Evolutionary conservation across 2,113 vertebrate genomes (phyloP).

Genomic region (Hemicordylus capensis): DNA sequence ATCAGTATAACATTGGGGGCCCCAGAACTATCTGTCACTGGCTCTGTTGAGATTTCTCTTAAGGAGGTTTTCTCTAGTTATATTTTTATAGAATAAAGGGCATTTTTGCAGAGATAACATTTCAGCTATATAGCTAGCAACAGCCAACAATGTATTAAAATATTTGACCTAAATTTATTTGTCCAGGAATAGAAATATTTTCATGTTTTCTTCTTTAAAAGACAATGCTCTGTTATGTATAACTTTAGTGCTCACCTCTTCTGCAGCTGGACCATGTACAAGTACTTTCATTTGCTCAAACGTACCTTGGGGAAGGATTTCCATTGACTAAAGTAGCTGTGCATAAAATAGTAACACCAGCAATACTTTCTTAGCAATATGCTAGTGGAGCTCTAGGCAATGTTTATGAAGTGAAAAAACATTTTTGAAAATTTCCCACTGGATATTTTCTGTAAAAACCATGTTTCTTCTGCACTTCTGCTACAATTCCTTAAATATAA

Average conservation of each 20-base stretch:
- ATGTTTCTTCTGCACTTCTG: slow-evolving; percentile 24
- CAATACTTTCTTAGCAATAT: slow-evolving; percentile 70
- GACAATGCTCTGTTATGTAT: slow-evolving; percentile 50
- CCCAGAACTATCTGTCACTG: too few relatives aligned
- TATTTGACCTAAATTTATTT: background rate
- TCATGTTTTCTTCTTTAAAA: background rate
- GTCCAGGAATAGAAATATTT: background rate
- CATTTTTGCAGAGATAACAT: background rate
- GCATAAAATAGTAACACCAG: slow-evolving; percentile 71
- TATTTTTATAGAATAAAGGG: background rate
- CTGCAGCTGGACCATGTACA: slow-evolving; percentile 55
- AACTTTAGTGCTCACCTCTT: slow-evolving; percentile 40
- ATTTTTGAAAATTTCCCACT: slow-evolving; percentile 50
- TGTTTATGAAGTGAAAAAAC: slow-evolving; percentile 62
- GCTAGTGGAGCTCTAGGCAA: slow-evolving; percentile 65
- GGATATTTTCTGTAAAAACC: slow-evolving; percentile 38
- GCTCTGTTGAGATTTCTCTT: too few relatives aligned
- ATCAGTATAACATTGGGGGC: too few relatives aligned
- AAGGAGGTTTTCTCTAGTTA: too few relatives aligned
- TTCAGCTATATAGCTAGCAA: too few relatives aligned
- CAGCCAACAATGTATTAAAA: background rate
- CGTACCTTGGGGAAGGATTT: slow-evolving; percentile 65
- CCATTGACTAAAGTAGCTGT: slow-evolving; percentile 71
- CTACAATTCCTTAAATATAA: background rate
- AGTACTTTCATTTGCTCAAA: slow-evolving; percentile 59